Evolutionary conservation across 2,888 invertebrate genomes (phyloP).

Genomic region (Augochlorella aurata): DNA sequence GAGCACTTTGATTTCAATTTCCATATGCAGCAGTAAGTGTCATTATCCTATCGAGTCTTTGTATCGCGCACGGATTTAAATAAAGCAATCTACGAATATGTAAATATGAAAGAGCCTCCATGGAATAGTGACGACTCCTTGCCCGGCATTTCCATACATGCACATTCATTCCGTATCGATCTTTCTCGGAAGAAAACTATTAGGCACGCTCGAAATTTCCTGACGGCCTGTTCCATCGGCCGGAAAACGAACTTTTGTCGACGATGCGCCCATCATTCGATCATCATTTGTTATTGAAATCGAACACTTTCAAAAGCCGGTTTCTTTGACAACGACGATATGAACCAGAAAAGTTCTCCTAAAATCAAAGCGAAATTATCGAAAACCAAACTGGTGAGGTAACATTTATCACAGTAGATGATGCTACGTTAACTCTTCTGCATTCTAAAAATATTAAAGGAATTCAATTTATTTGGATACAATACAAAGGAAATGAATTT

Average conservation of each 20-base stretch:
- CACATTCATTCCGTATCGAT: slow-evolving; percentile 46
- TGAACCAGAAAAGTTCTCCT: no score
- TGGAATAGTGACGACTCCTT: slow-evolving; percentile 33
- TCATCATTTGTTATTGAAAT: neutral
- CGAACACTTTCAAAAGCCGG: neutral
- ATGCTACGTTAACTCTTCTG: no score
- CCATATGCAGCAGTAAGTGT: slow-evolving; percentile 65
- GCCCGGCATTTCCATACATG: slow-evolving; percentile 45
- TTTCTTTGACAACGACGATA: no score
- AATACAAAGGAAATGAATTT: no score
- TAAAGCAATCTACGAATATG: slow-evolving; percentile 63
- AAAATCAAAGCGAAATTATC: no score
- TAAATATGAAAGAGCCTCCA: slow-evolving; percentile 55
- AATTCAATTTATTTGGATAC: no score
- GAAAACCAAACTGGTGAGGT: no score
- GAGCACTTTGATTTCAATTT: slow-evolving; percentile 63
- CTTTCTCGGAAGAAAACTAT: slow-evolving; percentile 24
- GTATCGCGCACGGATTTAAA: slow-evolving; percentile 62
- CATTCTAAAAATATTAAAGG: no score
- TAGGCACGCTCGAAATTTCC: slow-evolving; percentile 13
- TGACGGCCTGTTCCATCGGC: neutral
- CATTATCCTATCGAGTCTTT: slow-evolving; percentile 65
- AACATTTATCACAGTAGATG: no score
- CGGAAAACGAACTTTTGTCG: neutral
- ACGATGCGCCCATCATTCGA: neutral